Percentiles rank a stretch among this genome's conserved stretches.
phyloP scores from a whole-genome alignment of 92 coral and sea anemone species.

The Blastomussa wellsi region DNA sequence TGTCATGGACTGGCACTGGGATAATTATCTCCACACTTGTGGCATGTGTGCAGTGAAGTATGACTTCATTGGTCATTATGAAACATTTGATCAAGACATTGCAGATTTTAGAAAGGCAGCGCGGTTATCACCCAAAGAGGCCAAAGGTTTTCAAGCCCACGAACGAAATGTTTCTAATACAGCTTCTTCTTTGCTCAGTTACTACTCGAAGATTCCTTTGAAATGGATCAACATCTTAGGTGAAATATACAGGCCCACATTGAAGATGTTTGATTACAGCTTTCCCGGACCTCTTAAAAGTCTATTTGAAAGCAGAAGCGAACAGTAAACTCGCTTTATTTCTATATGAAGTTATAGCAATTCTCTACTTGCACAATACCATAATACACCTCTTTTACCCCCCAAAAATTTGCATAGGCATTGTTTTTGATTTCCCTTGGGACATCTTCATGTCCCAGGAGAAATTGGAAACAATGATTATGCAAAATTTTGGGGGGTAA shows the following conservation, averaged over 20 bases:
- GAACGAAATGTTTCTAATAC: neutral
- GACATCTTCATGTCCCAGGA: too few relatives aligned
- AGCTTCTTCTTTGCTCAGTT: neutral
- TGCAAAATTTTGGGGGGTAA: too few relatives aligned
- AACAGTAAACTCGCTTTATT: neutral
- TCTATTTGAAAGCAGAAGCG: neutral
- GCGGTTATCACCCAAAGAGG: neutral
- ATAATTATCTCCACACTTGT: neutral
- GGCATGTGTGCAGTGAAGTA: constrained; percentile 5
- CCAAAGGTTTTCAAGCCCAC: neutral
- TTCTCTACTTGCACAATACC: too few relatives aligned
- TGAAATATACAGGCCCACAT: constrained; percentile 2
- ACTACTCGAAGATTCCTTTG: constrained; percentile 17
- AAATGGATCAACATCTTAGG: neutral
- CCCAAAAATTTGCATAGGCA: too few relatives aligned
- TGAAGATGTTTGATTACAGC: constrained; percentile 5
- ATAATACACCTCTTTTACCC: too few relatives aligned
- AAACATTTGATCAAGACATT: neutral
- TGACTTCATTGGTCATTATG: constrained; percentile 20
- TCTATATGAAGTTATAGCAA: neutral
- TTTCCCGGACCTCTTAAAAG: constrained; percentile 8
- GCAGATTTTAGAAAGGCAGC: neutral
- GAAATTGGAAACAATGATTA: too few relatives aligned
- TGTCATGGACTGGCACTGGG: constrained; percentile 14
- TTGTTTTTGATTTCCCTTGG: too few relatives aligned